Base-by-base conservation (phyloP, 2,888 invertebrate species). In the Pachliopta kotzebuea region DNA sequence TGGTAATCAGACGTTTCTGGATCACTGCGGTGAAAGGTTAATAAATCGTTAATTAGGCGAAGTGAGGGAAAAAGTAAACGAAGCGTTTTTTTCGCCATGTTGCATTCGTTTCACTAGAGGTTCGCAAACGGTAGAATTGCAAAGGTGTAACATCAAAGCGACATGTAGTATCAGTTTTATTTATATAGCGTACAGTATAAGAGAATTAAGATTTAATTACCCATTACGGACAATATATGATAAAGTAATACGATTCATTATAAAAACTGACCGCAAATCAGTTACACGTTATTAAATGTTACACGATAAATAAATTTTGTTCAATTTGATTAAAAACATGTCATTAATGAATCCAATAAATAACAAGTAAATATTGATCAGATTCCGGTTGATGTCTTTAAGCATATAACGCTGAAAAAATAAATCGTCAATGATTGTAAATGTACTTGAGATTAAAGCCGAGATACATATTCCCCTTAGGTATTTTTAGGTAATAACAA, bases 21-120 rank as follows among this genome's bases (percentile, higher is more conserved):
- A 53, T 24, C 53, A 53, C 17, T 9, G 23, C 4, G 24, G 23
- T 53, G 17, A 24, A 17, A 23, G 17, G 17, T 24, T 24, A 17
- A 53, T 53, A 24, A 53, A 24, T 24, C 53, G 26, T 24, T 53
- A 53, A 53, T 53, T 53, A 24, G 11, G 53, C 53, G 53, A 53
- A 14, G 53, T 53, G 53, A 24, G 24, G 11, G 21, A 53, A 53
- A n/a, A 23, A 24, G 53, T 53, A 53, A 53, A 53, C 24, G 53
- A 50, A 21, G 50, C 50, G 50, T 50, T 50, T 21, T 50, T 21
- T 50, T 21, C 50, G 21, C 11, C 11, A 18, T 8, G 21, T 50
- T 50, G 18, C 42, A 42, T 42, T 42, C 42, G 42, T 42, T 42
- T 42, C 42, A 17, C 42, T 42, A 18, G 11, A 45, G 11, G n/a